A percentile compares a stretch with the other conserved stretches of the same genome.
phyloP scores from a whole-genome alignment of 1,140 invertebrate genomes.

The Akabosia matsudoensis region DNA sequence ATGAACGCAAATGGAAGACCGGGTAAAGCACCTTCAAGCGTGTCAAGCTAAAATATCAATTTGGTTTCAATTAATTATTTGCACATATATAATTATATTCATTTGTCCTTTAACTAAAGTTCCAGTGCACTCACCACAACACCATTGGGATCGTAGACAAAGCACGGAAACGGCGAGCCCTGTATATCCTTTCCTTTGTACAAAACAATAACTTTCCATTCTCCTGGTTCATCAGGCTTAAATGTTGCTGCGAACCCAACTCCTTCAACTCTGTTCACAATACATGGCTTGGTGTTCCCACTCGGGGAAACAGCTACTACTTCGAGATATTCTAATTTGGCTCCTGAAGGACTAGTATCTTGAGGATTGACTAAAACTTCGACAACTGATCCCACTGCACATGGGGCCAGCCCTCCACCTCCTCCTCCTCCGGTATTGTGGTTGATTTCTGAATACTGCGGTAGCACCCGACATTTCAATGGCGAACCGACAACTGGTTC shows the following conservation, averaged over 20 bases:
- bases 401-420: constrained; percentile 74
- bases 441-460: constrained; percentile 76
- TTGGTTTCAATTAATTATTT: constrained; percentile 4
- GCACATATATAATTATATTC: not conserved
- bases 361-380: constrained; percentile 86
- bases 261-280: constrained; percentile 68
- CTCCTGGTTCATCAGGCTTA: constrained; percentile 91
- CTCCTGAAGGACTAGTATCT: constrained; percentile 53
- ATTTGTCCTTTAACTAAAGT: not conserved
- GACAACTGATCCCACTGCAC: constrained; percentile 86
- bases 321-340: constrained; percentile 74
- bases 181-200: constrained; percentile 94
- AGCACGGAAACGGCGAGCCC: constrained; percentile 93
- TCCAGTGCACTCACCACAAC: constrained; percentile 64
- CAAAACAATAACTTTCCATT: constrained; percentile 92
- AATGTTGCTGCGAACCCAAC: constrained; percentile 84
- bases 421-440: constrained; percentile 70
- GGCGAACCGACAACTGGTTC: constrained; percentile 65
- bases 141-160: constrained; percentile 91
- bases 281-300: constrained; percentile 70
- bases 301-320: constrained; percentile 86
- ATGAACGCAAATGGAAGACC: constrained; percentile 76
- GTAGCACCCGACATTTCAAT: constrained; percentile 80
- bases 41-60: constrained; percentile 55
- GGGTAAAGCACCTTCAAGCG: constrained; percentile 72